Conservation (phyloP, 30 jellyfish, hydroid and myxozoan genomes). For the Phacellophora camtschatica region DNA sequence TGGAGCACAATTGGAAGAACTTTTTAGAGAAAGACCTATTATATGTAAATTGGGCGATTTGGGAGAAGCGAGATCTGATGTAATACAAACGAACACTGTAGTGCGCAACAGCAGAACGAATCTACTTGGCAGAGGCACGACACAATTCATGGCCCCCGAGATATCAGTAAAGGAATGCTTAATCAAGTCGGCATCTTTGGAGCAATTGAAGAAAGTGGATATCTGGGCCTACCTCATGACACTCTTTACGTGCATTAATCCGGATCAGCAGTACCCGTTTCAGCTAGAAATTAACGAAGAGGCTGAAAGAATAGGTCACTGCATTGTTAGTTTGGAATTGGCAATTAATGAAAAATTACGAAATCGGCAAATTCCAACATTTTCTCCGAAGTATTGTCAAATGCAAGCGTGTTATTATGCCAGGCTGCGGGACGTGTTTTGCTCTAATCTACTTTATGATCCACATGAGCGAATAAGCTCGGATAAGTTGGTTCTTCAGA, state of each 20-base stretch:
- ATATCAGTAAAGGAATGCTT: neutral
- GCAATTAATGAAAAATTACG: neutral
- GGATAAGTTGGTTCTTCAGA: neutral
- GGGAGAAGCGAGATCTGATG: neutral
- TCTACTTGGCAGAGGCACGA: neutral
- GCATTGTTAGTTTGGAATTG: neutral
- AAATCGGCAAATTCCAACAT: neutral
- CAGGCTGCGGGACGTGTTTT: neutral
- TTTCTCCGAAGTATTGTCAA: neutral
- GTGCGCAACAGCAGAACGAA: neutral
- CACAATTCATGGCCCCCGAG: slow-evolving; percentile 8
- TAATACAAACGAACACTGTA: neutral
- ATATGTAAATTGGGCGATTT: neutral
- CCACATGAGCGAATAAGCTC: neutral
- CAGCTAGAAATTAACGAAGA: neutral
- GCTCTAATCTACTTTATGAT: neutral
- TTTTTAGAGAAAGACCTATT: neutral
- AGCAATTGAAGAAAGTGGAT: neutral
- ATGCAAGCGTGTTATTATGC: neutral
- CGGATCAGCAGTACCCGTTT: neutral
- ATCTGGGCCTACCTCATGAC: neutral
- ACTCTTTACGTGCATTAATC: neutral
- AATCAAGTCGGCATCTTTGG: neutral
- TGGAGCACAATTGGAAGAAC: neutral
- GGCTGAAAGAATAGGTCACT: neutral